Conservation (phyloP, 2,113 vertebrate species). For the Natator depressus region DNA sequence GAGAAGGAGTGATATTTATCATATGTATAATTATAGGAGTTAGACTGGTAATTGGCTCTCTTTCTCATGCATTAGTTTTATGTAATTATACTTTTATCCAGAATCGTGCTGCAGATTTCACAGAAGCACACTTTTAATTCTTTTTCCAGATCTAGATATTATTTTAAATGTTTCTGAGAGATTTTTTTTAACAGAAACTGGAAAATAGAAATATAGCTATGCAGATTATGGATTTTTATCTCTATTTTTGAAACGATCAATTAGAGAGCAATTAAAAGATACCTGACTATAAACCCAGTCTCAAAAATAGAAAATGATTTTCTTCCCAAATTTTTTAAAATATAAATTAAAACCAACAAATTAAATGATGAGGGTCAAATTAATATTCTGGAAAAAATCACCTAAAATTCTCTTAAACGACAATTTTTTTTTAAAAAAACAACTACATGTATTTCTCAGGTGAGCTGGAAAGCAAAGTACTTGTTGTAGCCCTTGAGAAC, state of each 20-base stretch:
- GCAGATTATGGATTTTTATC: neutral
- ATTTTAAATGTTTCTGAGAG: slow-evolving; percentile 5
- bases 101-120: neutral
- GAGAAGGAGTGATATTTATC: neutral
- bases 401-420: neutral
- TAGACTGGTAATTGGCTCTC: neutral
- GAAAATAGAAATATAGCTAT: neutral
- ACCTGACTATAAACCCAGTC: neutral
- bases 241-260: neutral
- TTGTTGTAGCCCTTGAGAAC: neutral
- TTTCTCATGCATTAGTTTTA: slow-evolving; percentile 8
- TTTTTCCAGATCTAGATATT: neutral
- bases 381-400: neutral
- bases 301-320: neutral
- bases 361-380: neutral
- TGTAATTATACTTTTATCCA: neutral
- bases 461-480: neutral
- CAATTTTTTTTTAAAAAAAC: neutral
- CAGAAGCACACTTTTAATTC: neutral
- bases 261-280: neutral
- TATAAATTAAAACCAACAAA: neutral
- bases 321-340: neutral
- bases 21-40: neutral
- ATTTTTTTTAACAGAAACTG: neutral
- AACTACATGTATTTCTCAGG: neutral